Conservation (phyloP, 2,113 vertebrate genomes). For the Addax nasomaculatus region DNA sequence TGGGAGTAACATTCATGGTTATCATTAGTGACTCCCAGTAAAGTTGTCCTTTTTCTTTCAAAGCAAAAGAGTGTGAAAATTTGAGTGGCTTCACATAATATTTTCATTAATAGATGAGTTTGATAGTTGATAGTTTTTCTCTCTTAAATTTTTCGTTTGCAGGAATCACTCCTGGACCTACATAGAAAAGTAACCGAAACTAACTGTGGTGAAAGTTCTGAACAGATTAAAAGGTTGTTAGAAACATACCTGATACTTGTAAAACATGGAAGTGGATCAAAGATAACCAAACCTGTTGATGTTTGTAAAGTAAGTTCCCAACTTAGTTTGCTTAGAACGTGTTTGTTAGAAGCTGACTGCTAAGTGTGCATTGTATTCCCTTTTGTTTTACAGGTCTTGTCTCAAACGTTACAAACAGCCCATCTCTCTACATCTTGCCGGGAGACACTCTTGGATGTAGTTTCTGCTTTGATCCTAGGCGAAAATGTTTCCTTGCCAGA, state of each 20-base stretch:
- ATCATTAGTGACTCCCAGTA: neutral
- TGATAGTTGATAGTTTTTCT: neutral
- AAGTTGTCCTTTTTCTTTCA: neutral
- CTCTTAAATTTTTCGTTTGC: neutral
- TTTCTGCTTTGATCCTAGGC: slow-evolving; percentile 87
- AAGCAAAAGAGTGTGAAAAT: neutral
- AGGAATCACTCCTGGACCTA: slow-evolving; percentile 80
- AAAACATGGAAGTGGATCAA: slow-evolving; percentile 86
- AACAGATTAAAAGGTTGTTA: slow-evolving; percentile 90
- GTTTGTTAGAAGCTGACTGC: neutral
- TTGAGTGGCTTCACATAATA: neutral
- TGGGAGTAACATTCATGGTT: neutral
- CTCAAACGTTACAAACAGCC: slow-evolving; percentile 78
- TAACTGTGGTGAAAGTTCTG: slow-evolving; percentile 71
- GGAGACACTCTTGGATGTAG: slow-evolving; percentile 84
- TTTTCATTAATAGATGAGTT: neutral
- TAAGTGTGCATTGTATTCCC: neutral
- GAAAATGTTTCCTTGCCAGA: slow-evolving; percentile 86
- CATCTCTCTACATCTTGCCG: slow-evolving; percentile 83
- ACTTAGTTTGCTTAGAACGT: neutral
- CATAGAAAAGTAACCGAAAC: slow-evolving; percentile 71
- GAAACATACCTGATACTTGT: slow-evolving; percentile 86
- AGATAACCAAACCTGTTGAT: slow-evolving; percentile 84
- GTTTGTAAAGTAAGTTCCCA: slow-evolving; percentile 85
- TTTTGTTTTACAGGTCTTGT: slow-evolving; percentile 80